Percentiles rank a stretch among this genome's conserved stretches.
phyloP scores from a whole-genome alignment of 2,797 vertebrate genomes.

The Leuciscus waleckii region DNA sequence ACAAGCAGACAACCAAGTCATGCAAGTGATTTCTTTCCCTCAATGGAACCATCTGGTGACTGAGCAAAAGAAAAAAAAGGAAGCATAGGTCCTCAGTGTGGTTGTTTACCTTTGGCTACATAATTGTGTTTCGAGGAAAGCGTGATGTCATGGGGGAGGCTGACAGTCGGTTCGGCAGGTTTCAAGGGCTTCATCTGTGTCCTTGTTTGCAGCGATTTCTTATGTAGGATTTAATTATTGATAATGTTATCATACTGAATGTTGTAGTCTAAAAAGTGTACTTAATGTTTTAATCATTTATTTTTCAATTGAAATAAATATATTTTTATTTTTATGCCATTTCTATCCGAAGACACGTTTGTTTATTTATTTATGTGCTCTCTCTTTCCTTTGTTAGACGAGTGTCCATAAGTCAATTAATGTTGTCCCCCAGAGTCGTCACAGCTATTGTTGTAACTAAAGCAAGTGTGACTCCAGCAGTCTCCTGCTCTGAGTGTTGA shows the following conservation, averaged over 20 bases:
- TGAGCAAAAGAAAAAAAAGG: slow-evolving; percentile 64
- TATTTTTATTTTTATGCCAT: background rate
- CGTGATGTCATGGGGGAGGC: slow-evolving; percentile 66
- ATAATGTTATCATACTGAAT: background rate
- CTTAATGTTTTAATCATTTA: background rate
- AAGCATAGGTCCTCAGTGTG: slow-evolving; percentile 66
- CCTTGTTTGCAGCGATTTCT: slow-evolving; percentile 41
- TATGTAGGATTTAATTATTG: background rate
- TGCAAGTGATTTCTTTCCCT: slow-evolving; percentile 65
- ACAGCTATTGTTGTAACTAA: slow-evolving; percentile 31
- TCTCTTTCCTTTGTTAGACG: background rate
- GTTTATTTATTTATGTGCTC: background rate
- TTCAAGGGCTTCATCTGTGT: slow-evolving; percentile 35
- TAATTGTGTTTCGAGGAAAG: slow-evolving; percentile 75
- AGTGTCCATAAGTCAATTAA: slow-evolving; percentile 1
- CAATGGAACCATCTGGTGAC: slow-evolving; percentile 83
- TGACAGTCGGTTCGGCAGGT: slow-evolving; percentile 59
- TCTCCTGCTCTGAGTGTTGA: slow-evolving; percentile 46
- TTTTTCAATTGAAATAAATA: background rate
- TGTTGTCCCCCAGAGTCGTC: slow-evolving; percentile 20
- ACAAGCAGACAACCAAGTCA: slow-evolving; percentile 67
- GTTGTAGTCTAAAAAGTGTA: background rate
- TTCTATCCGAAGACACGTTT: background rate
- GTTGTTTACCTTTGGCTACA: slow-evolving; percentile 78
- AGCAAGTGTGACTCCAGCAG: slow-evolving; percentile 27